phyloP scores from a whole-genome alignment of 2,113 vertebrate genomes.

The Oriolus oriolus region DNA sequence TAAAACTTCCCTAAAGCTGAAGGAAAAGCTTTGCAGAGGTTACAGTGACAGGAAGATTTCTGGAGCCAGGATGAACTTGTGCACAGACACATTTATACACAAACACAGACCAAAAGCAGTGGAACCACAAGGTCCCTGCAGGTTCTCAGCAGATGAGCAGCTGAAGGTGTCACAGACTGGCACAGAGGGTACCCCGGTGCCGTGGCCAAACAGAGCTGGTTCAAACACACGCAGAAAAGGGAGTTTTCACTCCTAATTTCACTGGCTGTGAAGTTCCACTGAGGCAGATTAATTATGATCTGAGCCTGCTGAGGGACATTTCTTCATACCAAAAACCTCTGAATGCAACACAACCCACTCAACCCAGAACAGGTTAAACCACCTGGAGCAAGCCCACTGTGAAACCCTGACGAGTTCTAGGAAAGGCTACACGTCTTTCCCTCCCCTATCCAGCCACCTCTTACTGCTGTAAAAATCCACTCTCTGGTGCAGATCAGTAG shows the following conservation, averaged over 20 bases:
- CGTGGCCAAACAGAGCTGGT: not conserved
- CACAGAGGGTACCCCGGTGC: not conserved
- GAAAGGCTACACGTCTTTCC: not conserved
- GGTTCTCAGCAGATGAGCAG: not conserved
- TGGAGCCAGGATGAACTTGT: not conserved
- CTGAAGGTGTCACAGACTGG: not conserved
- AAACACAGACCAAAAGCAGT: not conserved
- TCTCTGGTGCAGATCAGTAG: not conserved
- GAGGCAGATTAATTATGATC: not conserved
- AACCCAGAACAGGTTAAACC: not conserved
- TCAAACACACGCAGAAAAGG: not conserved
- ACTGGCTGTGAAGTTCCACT: not conserved
- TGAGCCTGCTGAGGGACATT: not conserved
- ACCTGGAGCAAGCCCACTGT: not conserved
- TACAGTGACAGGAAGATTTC: not conserved
- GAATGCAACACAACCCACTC: not conserved
- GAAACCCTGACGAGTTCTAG: not conserved
- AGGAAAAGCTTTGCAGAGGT: not conserved
- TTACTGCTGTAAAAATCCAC: not conserved
- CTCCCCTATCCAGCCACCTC: not conserved
- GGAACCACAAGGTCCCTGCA: not conserved
- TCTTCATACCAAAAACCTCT: not conserved
- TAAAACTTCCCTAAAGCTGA: not conserved
- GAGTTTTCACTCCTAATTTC: not conserved
- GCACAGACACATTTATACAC: not conserved